Conservation (phyloP, 1,140 invertebrate species). For the Aphelenchoides avenae region DNA sequence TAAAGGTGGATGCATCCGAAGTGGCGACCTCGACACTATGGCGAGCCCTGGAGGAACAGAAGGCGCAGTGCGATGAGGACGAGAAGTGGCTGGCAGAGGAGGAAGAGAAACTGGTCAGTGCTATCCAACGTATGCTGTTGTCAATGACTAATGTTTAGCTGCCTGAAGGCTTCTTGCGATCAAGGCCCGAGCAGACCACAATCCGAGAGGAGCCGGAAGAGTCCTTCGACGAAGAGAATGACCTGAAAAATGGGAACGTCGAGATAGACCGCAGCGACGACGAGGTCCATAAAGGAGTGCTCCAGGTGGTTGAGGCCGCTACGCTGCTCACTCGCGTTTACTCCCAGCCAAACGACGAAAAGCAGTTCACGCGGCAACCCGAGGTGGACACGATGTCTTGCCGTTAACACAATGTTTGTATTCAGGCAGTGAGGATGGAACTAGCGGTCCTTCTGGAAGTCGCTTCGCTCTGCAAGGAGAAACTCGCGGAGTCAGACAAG, state of each 20-base stretch:
- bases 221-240: too few relatives aligned
- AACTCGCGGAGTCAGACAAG: slow-evolving; percentile 1
- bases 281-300: too few relatives aligned
- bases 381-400: slow-evolving; percentile 5
- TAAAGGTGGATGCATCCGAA: slow-evolving; percentile 31
- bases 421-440: neutral
- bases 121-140: too few relatives aligned
- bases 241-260: neutral
- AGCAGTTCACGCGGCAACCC: neutral
- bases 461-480: neutral
- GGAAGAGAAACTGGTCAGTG: slow-evolving; percentile 38
- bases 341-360: too few relatives aligned
- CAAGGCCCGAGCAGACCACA: too few relatives aligned
- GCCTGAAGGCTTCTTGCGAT: too few relatives aligned
- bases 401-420: too few relatives aligned
- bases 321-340: too few relatives aligned
- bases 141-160: too few relatives aligned
- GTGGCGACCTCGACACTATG: slow-evolving; percentile 31
- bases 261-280: neutral
- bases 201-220: too few relatives aligned
- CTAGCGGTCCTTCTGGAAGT: neutral
- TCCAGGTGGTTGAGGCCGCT: too few relatives aligned
- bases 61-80: slow-evolving; percentile 46
- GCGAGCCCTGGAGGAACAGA: slow-evolving; percentile 43
- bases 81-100: slow-evolving; percentile 48